These are phyloP conservation scores for Zootermopsis nevadensis DNA, from an alignment of 2,888 invertebrate species.

Conservation along the genomic window DNA sequence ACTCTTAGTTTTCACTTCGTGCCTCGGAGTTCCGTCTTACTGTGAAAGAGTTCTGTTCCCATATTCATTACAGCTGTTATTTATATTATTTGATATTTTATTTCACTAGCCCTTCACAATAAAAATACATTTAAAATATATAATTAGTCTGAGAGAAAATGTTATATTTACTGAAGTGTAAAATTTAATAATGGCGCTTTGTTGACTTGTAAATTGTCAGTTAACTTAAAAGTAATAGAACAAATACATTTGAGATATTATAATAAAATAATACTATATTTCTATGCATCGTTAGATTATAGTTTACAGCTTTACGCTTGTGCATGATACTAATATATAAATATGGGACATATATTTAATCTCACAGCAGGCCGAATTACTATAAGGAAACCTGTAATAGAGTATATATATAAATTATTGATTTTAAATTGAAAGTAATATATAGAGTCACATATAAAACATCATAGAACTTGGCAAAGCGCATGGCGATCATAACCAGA, in stretches of 20 bases:
- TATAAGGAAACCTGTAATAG: constrained; percentile 15
- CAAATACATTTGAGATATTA: not conserved
- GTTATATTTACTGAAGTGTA: not conserved
- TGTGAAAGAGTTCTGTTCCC: constrained; percentile 29
- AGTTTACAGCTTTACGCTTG: not conserved
- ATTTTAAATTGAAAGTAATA: not conserved
- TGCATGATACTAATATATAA: constrained; percentile 5
- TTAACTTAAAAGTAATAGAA: not conserved
- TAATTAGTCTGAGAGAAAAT: not conserved
- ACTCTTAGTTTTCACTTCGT: constrained; percentile 48
- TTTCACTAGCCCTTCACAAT: constrained; percentile 35
- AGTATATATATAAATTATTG: not conserved
- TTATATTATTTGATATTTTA: not conserved
- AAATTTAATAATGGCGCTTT: not conserved
- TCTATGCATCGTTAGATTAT: not conserved
- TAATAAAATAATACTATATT: not conserved
- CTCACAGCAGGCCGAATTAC: not conserved
- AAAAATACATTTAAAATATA: constrained; percentile 1
- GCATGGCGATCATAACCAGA: constrained; percentile 50
- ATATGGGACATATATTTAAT: not conserved
- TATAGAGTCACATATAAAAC: not conserved
- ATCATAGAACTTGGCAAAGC: constrained; percentile 6
- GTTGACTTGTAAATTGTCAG: not conserved
- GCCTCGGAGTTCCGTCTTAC: constrained; percentile 45
- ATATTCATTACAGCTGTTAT: constrained; percentile 8